Percentiles rank a stretch among this genome's conserved stretches.
Conservation (phyloP, 2,113 vertebrate species). For the Heteronetta atricapilla region DNA sequence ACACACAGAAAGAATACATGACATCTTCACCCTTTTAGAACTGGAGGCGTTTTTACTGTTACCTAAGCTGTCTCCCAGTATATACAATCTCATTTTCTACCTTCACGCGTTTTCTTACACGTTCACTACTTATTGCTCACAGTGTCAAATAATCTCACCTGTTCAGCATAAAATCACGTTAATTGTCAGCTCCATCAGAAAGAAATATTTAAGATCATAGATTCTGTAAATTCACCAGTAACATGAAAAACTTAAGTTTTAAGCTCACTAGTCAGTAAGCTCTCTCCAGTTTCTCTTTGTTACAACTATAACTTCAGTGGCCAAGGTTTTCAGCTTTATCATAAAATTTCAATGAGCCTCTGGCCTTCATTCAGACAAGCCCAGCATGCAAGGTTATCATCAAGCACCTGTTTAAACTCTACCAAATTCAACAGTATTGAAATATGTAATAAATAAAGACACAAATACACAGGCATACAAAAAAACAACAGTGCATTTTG, state of each 20-base stretch:
- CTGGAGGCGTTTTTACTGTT: neutral
- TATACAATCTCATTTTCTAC: neutral
- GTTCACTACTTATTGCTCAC: fast-evolving
- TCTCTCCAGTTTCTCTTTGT: neutral
- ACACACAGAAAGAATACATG: fast-evolving
- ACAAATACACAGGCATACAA: neutral
- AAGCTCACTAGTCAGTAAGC: neutral
- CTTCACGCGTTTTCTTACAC: neutral
- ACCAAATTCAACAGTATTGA: neutral
- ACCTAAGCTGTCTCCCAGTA: neutral
- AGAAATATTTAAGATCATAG: neutral
- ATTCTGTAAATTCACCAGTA: neutral
- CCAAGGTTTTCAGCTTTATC: neutral
- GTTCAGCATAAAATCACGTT: neutral
- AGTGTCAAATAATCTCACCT: neutral
- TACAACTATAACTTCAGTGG: fast-evolving
- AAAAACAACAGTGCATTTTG: fast-evolving
- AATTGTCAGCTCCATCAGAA: neutral
- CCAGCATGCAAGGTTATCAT: fast-evolving
- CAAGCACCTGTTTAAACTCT: neutral
- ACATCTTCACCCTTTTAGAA: neutral
- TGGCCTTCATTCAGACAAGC: neutral
- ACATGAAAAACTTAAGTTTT: fast-evolving
- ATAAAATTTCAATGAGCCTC: neutral
- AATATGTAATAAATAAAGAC: neutral